Evolutionary conservation across 1,140 invertebrate species (phyloP).

Genomic region (Drosophila rufa): DNA sequence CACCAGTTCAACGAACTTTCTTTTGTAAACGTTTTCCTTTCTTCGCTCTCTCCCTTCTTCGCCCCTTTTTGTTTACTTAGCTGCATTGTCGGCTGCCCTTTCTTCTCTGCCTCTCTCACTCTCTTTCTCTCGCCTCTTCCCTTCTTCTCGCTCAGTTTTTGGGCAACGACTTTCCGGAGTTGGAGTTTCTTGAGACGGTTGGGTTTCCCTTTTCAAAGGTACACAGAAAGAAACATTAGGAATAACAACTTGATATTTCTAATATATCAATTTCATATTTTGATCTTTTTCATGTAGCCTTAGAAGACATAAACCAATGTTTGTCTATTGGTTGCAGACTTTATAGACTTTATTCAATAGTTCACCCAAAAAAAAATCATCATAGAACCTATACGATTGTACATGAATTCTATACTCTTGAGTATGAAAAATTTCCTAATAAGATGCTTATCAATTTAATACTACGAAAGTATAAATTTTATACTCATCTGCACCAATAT

Average conservation of each 20-base stretch:
- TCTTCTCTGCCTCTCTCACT: conserved; percentile 26
- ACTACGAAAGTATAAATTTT: no score
- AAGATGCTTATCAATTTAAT: no score
- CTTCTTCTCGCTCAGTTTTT: conserved; percentile 37
- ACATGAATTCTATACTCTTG: no score
- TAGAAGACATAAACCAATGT: no score
- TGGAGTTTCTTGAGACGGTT: conserved; percentile 52
- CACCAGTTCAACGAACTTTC: conserved; percentile 71
- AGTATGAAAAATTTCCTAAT: no score
- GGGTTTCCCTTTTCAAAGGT: conserved; percentile 38
- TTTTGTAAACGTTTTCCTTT: conserved; percentile 80
- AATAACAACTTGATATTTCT: neutral
- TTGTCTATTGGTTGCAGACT: no score
- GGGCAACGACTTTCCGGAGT: conserved; percentile 62
- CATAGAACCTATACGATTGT: no score
- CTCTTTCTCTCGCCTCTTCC: conserved; percentile 9
- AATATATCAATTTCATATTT: neutral
- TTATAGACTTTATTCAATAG: no score
- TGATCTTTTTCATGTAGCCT: no score
- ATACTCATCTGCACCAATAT: no score
- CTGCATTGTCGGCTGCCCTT: conserved; percentile 56
- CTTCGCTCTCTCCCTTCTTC: conserved; percentile 43
- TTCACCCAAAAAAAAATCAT: no score
- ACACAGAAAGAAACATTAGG: neutral
- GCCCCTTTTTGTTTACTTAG: conserved; percentile 72